Base-by-base conservation (phyloP, 2,797 vertebrate species). In the Phylloscopus collybita region DNA sequence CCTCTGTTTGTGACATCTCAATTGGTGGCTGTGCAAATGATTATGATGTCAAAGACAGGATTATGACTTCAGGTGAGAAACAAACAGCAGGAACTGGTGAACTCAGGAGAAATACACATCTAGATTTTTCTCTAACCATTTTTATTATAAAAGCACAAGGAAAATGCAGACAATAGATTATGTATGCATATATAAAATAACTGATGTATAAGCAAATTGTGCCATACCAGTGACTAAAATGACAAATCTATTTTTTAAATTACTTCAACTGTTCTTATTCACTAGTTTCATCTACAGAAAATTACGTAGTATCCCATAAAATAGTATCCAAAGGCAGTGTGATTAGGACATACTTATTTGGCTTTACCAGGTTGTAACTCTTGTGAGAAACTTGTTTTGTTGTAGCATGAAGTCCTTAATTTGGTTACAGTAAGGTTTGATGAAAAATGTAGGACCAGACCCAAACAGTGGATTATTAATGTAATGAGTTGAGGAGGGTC, bases 41-140 rank as follows among this genome's bases (percentile, higher is more conserved):
- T 96, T 94, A 96, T 96, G 97, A 97, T 98, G 97, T 98, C 97
- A 98, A 95, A 97, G 95, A 80, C 90, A 96, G 72, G 95, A 96
- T 96, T 97, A 97, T 96, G 96, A 97, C 95, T 98, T 97, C 96
- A 97, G 69, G 45, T 98, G 97, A 97, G 97, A 96, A 96, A 95
- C 67, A 97, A 98, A 96, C 95, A 94, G 97, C 95, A 93, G 97
- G 97, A 96, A 92, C 95, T 94, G 93, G 95, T 97, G 97, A 97
- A 96, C 96, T 96, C 70, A 6, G 83, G 93, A 97, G 97, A 97
- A 97, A 98, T 86, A 95, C 93, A 32, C 90, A 92, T 97, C 96
- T 96, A 96, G 92, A 81, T 97, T 97, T 97, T 95, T 96, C 96
- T 95, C 83, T 96, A 97, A 94, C 87, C 40, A 69, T 93, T 96